Base-by-base conservation (phyloP, 2,113 vertebrate species). In the Microcebus jonahi region DNA sequence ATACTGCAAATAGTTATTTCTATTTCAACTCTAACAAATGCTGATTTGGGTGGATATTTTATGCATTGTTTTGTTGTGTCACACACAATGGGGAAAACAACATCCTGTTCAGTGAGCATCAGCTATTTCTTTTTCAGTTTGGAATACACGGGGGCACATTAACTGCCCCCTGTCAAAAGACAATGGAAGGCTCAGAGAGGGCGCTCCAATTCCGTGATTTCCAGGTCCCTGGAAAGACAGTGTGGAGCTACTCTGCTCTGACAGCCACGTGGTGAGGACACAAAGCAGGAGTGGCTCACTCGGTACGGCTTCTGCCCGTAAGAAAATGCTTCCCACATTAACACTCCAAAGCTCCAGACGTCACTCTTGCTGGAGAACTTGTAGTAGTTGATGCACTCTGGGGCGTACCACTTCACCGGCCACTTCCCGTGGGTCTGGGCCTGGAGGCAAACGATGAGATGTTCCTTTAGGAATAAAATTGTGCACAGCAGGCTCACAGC, bases 341-440 rank as follows among this genome's bases (percentile, higher is more conserved):
- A 98, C 80, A 99, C 99, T 0, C 99, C 99, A 20, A 99, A 99
- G 98, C 99, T 99, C 99, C 99, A 99, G 88, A 99, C 99, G 13
- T 99, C 99, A 76, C 99, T 99, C 97, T 99, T 99, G 94, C 99
- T 99, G 65, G 99, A 99, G 98, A 99, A 99, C 95, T 99, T 99
- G 92, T 98, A 99, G 98, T 99, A 99, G 98, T 99, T 99, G 87
- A 99, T 99, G 81, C 99, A 99, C 97, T 99, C 99, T 0, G 99
- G 99, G 20, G 99, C 99, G 2, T 99, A 99, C 99, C 99, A 99
- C 92, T 99, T 99, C 50, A 99, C 98, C 0, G 99, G 99, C 99
- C 99, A 99, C 97, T 99, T 99, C 57, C 99, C 99, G 9, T 99
- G 99, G 95, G 98, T 98, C 97, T 99, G 99, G 45, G 99, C 99